Percentiles rank a stretch among this genome's conserved stretches.
phyloP scores from a whole-genome alignment of 2,797 vertebrate species.

The Zalophus californianus region DNA sequence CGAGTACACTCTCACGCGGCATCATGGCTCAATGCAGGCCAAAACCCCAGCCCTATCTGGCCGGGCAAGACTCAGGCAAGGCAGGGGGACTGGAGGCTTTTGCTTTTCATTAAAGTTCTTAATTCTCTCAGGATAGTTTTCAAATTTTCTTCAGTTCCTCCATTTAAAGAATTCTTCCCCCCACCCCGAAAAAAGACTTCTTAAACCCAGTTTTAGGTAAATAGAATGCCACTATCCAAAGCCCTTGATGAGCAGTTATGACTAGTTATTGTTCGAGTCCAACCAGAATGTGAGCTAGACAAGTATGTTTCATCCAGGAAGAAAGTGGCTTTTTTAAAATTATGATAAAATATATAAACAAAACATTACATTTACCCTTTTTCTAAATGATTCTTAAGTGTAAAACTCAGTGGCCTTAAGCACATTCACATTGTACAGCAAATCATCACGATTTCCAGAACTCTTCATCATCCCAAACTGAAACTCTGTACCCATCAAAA shows the following conservation, averaged over 20 bases:
- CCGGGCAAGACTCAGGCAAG: accelerated
- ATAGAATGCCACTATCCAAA: not conserved
- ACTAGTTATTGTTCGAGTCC: not conserved
- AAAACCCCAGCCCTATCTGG: not conserved
- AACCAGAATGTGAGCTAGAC: not conserved
- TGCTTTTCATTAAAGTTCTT: not conserved
- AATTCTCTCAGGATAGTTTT: not conserved
- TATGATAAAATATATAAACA: not conserved
- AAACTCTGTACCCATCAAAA: not conserved
- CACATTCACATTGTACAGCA: not conserved
- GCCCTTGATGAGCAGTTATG: not conserved
- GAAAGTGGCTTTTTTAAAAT: not conserved
- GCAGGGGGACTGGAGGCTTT: not conserved
- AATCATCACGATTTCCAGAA: not conserved
- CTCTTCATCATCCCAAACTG: not conserved
- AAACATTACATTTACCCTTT: not conserved
- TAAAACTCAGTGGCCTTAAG: not conserved
- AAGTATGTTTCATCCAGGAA: not conserved
- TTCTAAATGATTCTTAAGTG: not conserved
- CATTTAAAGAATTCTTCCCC: not conserved
- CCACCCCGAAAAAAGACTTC: not conserved
- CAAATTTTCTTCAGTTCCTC: conserved; percentile 4
- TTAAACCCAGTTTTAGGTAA: not conserved
- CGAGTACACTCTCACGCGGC: not conserved
- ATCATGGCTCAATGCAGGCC: not conserved